Percentiles rank a stretch among this genome's conserved stretches.
Conservation (phyloP, 2,797 vertebrate species). For the Tauraco hartlaubi region DNA sequence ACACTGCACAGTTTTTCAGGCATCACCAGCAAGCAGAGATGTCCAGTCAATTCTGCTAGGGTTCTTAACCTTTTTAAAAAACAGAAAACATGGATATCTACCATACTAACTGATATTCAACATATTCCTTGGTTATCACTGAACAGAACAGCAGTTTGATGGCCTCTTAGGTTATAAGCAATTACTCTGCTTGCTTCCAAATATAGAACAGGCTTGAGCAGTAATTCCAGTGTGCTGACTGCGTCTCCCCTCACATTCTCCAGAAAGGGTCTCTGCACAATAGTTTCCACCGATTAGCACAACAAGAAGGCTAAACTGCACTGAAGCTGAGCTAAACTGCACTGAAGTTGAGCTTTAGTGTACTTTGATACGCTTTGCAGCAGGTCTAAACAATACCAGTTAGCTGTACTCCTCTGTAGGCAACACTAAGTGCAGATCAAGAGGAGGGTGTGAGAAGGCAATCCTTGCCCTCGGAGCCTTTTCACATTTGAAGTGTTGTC, state of each 20-base stretch:
- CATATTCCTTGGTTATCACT: not conserved
- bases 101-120: not conserved
- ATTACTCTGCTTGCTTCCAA: not conserved
- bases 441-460: not conserved
- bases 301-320: not conserved
- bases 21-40: not conserved
- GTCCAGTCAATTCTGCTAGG: not conserved
- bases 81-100: not conserved
- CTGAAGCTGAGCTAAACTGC: not conserved
- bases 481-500: not conserved
- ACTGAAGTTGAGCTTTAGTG: not conserved
- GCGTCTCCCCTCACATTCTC: not conserved
- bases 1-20: not conserved
- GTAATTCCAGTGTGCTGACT: fast-evolving
- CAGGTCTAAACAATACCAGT: not conserved
- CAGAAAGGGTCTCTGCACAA: fast-evolving
- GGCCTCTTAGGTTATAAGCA: not conserved
- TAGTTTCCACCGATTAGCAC: not conserved
- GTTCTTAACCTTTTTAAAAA: not conserved
- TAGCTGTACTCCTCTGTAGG: not conserved
- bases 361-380: not conserved
- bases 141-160: not conserved
- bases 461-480: not conserved
- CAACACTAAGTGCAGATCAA: not conserved
- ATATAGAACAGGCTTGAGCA: not conserved